phyloP scores from a whole-genome alignment of 1,140 invertebrate genomes.

The Bombus breviceps region DNA sequence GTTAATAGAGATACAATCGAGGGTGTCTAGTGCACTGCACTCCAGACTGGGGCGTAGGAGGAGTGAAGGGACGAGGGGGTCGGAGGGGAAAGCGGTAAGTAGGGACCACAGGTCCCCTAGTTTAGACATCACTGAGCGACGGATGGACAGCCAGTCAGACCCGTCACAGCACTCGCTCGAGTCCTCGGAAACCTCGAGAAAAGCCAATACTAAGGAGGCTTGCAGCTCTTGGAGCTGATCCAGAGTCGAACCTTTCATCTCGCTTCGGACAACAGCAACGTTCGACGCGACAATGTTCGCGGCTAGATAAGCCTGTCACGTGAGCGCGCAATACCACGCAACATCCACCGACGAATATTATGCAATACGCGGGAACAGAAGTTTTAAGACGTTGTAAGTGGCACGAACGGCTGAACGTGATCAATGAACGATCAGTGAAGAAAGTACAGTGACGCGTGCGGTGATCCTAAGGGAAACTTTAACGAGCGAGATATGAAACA shows the following conservation, averaged over 20 bases:
- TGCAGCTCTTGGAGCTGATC: constrained; percentile 51
- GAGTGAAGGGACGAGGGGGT: constrained; percentile 71
- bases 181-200: constrained; percentile 77
- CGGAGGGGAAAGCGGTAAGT: constrained; percentile 77
- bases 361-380: neutral
- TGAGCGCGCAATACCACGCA: neutral
- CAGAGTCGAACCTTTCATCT: constrained; percentile 51
- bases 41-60: constrained; percentile 77
- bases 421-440: neutral
- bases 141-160: constrained; percentile 83
- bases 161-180: constrained; percentile 81
- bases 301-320: neutral
- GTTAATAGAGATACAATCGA: constrained; percentile 84
- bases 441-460: constrained; percentile 32
- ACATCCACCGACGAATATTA: neutral
- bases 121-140: constrained; percentile 83
- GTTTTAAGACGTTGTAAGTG: neutral
- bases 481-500: neutral
- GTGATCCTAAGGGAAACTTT: neutral
- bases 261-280: constrained; percentile 5
- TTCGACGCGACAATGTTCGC: neutral
- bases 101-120: constrained; percentile 79
- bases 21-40: constrained; percentile 80
- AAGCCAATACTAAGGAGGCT: constrained; percentile 65
- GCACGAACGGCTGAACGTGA: neutral